These are phyloP conservation scores for Galerucella calmariensis DNA, from an alignment of 2,888 invertebrate species.

Conservation along the genomic window DNA sequence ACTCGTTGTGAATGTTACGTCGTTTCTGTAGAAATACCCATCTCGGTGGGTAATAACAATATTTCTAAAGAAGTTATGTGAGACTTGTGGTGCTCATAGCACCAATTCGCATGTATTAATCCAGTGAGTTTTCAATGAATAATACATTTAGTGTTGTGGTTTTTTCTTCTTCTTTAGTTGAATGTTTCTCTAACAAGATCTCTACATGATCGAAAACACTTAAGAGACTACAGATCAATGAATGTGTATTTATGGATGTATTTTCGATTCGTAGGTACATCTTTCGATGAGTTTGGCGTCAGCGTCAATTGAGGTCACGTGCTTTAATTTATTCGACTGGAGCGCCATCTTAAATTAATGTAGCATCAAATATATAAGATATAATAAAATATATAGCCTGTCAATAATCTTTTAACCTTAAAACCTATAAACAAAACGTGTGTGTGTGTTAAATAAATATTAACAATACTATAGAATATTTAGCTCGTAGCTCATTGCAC, in stretches of 20 bases:
- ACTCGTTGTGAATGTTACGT: constrained; percentile 36
- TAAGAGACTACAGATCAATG: constrained; percentile 18
- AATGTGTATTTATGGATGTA: constrained; percentile 9
- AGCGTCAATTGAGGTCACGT: too few species aligned
- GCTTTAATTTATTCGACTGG: too few species aligned
- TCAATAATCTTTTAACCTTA: too few species aligned
- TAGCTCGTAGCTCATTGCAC: too few species aligned
- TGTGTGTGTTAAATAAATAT: too few species aligned
- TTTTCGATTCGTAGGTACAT: not conserved
- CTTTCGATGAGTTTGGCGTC: not conserved
- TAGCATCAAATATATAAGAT: too few species aligned
- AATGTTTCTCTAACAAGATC: constrained; percentile 51
- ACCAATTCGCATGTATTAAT: constrained; percentile 53
- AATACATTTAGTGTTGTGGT: constrained; percentile 45
- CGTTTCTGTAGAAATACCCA: constrained; percentile 38
- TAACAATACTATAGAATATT: too few species aligned
- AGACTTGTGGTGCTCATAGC: constrained; percentile 49
- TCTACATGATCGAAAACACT: constrained; percentile 48
- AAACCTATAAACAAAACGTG: too few species aligned
- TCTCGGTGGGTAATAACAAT: constrained; percentile 52
- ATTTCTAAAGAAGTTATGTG: constrained; percentile 56
- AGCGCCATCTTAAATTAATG: too few species aligned
- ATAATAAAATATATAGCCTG: too few species aligned
- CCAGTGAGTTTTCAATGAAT: constrained; percentile 46
- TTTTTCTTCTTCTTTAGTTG: constrained; percentile 44